Conservation (phyloP, 2,797 vertebrate genomes). For the Podarcis lilfordi region DNA sequence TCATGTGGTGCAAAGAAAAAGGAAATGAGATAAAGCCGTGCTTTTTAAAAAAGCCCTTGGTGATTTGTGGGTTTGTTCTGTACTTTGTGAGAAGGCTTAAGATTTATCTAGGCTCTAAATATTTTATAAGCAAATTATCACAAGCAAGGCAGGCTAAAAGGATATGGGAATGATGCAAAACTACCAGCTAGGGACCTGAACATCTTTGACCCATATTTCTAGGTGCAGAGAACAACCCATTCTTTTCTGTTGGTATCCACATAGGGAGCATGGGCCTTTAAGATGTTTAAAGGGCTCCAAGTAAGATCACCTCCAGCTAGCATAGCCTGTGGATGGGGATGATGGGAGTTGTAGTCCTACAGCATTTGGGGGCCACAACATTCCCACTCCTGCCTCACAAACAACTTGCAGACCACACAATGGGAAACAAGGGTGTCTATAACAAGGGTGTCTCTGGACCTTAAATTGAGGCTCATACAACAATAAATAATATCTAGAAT, state of each 20-base stretch:
- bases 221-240: background rate
- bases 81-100: background rate
- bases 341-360: too few species aligned
- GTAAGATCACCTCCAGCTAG: too few species aligned
- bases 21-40: conserved; percentile 21
- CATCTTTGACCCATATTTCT: background rate
- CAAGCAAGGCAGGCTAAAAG: background rate
- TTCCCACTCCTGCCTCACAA: too few species aligned
- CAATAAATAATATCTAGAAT: too few species aligned
- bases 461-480: too few species aligned
- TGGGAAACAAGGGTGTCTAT: too few species aligned
- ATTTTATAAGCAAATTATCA: conserved; percentile 40
- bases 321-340: background rate
- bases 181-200: background rate
- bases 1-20: conserved; percentile 38
- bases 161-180: background rate
- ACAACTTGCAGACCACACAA: too few species aligned
- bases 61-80: conserved; percentile 43
- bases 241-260: background rate
- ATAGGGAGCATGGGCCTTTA: background rate
- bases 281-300: too few species aligned
- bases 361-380: too few species aligned
- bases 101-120: conserved; percentile 32
- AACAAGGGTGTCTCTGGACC: too few species aligned
- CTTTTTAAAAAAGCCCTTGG: background rate